Evolutionary conservation across 2,888 invertebrate genomes (phyloP).

Genomic region (Epicampocera succincta): DNA sequence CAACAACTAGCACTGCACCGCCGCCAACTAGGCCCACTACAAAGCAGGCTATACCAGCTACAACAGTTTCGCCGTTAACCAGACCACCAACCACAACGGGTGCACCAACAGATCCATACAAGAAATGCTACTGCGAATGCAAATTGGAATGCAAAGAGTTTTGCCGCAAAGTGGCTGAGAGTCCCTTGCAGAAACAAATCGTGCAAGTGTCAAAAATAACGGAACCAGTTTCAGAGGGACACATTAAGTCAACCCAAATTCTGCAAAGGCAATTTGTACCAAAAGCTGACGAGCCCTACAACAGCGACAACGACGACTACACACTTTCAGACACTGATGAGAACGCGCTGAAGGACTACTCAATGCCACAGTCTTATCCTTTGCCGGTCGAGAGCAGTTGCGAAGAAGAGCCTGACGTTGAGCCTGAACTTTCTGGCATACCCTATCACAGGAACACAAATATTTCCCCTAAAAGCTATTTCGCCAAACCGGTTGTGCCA

Average conservation of each 20-base stretch:
- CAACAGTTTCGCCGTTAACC: background rate
- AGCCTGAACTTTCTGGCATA: background rate
- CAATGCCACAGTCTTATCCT: background rate
- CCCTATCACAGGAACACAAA: background rate
- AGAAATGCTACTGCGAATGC: slow-evolving; percentile 78
- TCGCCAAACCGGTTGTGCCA: background rate
- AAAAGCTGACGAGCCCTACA: background rate
- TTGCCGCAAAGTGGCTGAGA: slow-evolving; percentile 74
- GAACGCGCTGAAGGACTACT: too few species aligned
- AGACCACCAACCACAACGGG: background rate
- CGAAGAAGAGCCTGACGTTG: background rate
- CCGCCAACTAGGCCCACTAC: slow-evolving; percentile 11
- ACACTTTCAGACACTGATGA: background rate
- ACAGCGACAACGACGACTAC: slow-evolving; percentile 41
- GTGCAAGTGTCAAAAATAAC: slow-evolving; percentile 74
- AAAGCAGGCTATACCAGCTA: background rate
- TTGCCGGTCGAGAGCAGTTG: background rate
- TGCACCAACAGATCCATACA: slow-evolving; percentile 60
- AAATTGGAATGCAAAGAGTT: slow-evolving; percentile 77
- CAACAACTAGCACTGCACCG: slow-evolving; percentile 29
- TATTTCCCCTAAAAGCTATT: too few species aligned
- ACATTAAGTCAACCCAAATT: slow-evolving; percentile 74
- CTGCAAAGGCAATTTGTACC: slow-evolving; percentile 74
- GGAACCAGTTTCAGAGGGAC: slow-evolving; percentile 72
- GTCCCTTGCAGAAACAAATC: slow-evolving; percentile 73